Evolutionary conservation across 2,113 vertebrate genomes (phyloP).

Genomic region (Rhombomys opimus): DNA sequence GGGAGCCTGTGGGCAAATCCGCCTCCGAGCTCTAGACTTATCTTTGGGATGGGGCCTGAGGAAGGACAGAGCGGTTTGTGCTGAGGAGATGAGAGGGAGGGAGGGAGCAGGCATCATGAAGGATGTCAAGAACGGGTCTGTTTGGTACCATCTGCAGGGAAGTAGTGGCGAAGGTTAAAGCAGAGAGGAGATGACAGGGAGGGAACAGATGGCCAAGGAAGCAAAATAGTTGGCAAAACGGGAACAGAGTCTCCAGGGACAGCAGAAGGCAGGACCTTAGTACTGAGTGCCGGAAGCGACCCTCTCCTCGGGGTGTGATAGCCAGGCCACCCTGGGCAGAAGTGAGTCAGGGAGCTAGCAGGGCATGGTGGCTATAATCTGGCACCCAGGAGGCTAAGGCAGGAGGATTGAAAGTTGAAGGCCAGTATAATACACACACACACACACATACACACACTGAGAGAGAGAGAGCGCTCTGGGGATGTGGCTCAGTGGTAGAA

Average conservation of each 20-base stretch:
- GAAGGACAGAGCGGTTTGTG: constrained; percentile 70
- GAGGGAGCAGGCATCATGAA: constrained; percentile 63
- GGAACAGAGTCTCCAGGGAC: constrained; percentile 81
- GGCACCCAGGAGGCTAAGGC: background rate
- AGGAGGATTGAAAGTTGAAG: background rate
- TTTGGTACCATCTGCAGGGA: constrained; percentile 76
- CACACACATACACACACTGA: background rate
- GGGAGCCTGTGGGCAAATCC: constrained; percentile 12
- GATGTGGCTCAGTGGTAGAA: background rate
- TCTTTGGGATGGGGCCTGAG: constrained; percentile 37
- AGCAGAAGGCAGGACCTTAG: constrained; percentile 77
- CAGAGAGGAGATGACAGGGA: constrained; percentile 82
- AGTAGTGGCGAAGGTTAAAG: constrained; percentile 83
- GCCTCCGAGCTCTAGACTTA: background rate
- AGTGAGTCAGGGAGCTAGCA: background rate
- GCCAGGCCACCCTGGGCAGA: constrained; percentile 44
- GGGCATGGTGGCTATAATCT: background rate
- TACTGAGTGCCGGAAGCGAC: constrained; percentile 57
- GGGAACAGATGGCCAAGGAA: constrained; percentile 81
- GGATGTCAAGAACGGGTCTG: constrained; percentile 78
- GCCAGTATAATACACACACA: background rate
- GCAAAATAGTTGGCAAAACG: constrained; percentile 78
- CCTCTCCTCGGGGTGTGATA: background rate
- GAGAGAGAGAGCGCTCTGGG: background rate
- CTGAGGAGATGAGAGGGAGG: constrained; percentile 29